Evolutionary conservation across 2,888 invertebrate genomes (phyloP), one percentile per base, ranked within the genome.

Genomic region (Aphidoletes aphidimyza): DNA sequence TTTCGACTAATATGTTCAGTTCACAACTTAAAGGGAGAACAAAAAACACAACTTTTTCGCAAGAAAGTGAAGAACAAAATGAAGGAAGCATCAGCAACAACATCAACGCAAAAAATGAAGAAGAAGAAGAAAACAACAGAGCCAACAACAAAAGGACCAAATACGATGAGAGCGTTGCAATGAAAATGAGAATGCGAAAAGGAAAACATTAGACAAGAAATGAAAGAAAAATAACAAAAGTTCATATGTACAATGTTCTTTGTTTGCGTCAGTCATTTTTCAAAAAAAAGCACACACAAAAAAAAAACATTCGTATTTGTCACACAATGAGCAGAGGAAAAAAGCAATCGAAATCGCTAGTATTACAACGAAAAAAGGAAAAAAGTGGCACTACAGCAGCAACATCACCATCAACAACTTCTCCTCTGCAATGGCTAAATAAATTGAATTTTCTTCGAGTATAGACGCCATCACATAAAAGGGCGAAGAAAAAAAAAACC

Each of bases 271-370:
- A 81, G 81, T 81, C 81, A 81, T 81, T 81, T 81, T 81, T 81
- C 81, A 81, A 22, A 22, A 11, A 47, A 47, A 19, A 17, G 17
- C 11, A 47, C 17, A 47, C 11, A 47, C 17, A 19, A 47, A 19
- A 17, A 34, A 14, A 69, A 37, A n/a, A 81, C n/a, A 81, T 37
- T n/a, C 22, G 37, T 37, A 81, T 81, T 81, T 36, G 36, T 81
- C 81, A 37, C 37, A 81, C 22, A 37, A 81, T 37, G 37, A 37
- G 81, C 81, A 37, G 37, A 36, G 37, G 37, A 37, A 81, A 39
- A 81, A 81, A 81, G 37, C 81, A 81, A 81, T 81, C 81, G 81
- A 81, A 81, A 81, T 81, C n/a, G 37, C n/a, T n/a, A n/a, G 37
- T 37, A 81, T 37, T 5, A 81, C 37, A 26, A 59, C 5, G 8